Percentiles rank a stretch among this genome's conserved stretches.
Evolutionary conservation across 2,113 vertebrate species (phyloP).

Genomic region (Podarcis raffonei): DNA sequence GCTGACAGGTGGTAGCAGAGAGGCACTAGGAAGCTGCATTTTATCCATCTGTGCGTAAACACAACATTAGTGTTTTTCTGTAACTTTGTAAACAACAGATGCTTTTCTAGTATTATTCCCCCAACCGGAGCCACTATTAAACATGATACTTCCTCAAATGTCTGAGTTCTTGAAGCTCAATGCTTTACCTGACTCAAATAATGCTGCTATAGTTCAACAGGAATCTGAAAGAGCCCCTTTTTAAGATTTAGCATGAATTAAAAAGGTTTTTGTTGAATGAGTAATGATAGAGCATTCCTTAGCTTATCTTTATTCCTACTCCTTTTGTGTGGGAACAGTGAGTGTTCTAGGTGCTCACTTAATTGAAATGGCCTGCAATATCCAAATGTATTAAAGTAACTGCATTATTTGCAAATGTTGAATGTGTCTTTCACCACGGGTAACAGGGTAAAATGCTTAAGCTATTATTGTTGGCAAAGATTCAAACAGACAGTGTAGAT

Average conservation of each 20-base stretch:
- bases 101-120: constrained; percentile 49
- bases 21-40: constrained; percentile 32
- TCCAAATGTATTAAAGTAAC: constrained; percentile 53
- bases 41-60: constrained; percentile 43
- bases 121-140: constrained; percentile 48
- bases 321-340: constrained; percentile 6
- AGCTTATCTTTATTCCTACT: not conserved
- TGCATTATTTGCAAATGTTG: constrained; percentile 64
- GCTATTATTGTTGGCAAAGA: constrained; percentile 55
- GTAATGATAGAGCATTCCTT: constrained; percentile 12
- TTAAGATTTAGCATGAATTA: constrained; percentile 15
- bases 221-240: constrained; percentile 24
- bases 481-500: constrained; percentile 51
- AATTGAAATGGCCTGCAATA: constrained; percentile 44
- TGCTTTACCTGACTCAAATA: constrained; percentile 5
- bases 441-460: constrained; percentile 59
- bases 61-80: constrained; percentile 34
- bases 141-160: constrained; percentile 42
- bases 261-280: not conserved
- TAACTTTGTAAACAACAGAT: constrained; percentile 53
- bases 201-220: constrained; percentile 31
- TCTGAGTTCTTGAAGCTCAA: constrained; percentile 29
- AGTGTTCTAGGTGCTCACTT: constrained; percentile 19
- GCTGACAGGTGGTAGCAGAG: constrained; percentile 28
- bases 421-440: constrained; percentile 35